These are phyloP conservation scores for Amblyteles armatorius DNA, from an alignment of 2,888 invertebrate genomes.

Conservation along the genomic window DNA sequence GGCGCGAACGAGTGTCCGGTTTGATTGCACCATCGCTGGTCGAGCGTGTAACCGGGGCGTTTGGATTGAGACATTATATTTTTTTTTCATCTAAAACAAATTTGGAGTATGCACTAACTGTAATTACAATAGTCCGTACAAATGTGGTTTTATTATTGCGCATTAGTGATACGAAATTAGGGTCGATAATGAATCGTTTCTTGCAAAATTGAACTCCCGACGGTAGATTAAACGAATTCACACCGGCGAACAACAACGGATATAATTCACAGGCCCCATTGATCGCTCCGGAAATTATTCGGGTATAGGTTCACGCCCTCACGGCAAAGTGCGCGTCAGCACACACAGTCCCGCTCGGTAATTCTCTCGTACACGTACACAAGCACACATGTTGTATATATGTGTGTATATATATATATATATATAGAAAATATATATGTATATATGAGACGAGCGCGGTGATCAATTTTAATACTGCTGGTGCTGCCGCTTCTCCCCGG, in stretches of 20 bases:
- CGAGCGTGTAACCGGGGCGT: slow-evolving; percentile 55
- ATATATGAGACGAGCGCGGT: not conserved
- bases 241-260: slow-evolving; percentile 53
- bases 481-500: slow-evolving; percentile 3
- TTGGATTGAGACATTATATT: not conserved
- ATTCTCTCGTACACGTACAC: slow-evolving; percentile 31
- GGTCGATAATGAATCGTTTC: slow-evolving; percentile 29
- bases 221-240: slow-evolving; percentile 41
- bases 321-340: slow-evolving; percentile 41
- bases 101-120: not conserved
- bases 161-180: slow-evolving; percentile 16
- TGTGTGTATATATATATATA: not conserved
- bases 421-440: too few species aligned
- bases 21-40: slow-evolving; percentile 33
- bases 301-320: slow-evolving; percentile 64
- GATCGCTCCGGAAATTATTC: slow-evolving; percentile 69
- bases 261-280: slow-evolving; percentile 67
- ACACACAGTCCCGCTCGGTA: slow-evolving; percentile 17
- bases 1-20: slow-evolving; percentile 19
- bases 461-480: slow-evolving; percentile 58
- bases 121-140: not conserved
- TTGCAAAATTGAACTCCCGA: slow-evolving; percentile 31
- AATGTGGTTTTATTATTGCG: slow-evolving; percentile 19
- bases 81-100: not conserved
- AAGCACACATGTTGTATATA: not conserved